Evolutionary conservation across 1,140 invertebrate genomes (phyloP).

Genomic region (Chelonus insularis): DNA sequence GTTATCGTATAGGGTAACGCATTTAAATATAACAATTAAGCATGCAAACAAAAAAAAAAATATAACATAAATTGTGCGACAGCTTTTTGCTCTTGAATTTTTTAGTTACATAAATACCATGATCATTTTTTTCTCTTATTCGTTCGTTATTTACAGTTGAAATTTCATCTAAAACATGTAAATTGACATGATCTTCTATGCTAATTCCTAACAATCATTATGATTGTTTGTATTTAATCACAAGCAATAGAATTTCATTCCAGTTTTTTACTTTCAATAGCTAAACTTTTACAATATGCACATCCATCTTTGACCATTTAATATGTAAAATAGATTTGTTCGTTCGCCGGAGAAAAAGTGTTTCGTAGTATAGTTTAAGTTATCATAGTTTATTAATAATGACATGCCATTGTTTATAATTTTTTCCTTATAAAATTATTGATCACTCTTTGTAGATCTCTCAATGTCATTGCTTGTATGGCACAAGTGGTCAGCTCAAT

Average conservation of each 20-base stretch:
- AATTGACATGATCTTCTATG: conserved; percentile 16
- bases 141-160: background rate
- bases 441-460: conserved; percentile 30
- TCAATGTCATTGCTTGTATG: conserved; percentile 38
- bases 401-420: no score
- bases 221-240: background rate
- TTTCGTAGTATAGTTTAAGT: no score
- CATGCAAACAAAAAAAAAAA: conserved; percentile 42
- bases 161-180: background rate
- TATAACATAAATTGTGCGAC: conserved; percentile 37
- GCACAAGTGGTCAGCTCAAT: conserved; percentile 49
- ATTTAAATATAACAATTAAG: no score
- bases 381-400: no score
- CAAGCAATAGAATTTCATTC: conserved; percentile 22
- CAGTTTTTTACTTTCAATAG: conserved; percentile 1
- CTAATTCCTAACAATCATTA: background rate
- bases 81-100: no score
- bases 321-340: no score
- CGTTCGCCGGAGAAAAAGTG: no score
- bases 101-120: conserved; percentile 42
- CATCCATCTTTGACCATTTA: no score
- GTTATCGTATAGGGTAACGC: conserved; percentile 32
- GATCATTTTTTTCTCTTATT: conserved; percentile 14
- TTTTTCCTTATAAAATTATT: conserved; percentile 31
- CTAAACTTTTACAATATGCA: conserved; percentile 19